Percentiles rank a stretch among this genome's conserved stretches.
These are phyloP conservation scores for Unio delphinus DNA, from an alignment of 2,888 invertebrate genomes.

Conservation along the genomic window DNA sequence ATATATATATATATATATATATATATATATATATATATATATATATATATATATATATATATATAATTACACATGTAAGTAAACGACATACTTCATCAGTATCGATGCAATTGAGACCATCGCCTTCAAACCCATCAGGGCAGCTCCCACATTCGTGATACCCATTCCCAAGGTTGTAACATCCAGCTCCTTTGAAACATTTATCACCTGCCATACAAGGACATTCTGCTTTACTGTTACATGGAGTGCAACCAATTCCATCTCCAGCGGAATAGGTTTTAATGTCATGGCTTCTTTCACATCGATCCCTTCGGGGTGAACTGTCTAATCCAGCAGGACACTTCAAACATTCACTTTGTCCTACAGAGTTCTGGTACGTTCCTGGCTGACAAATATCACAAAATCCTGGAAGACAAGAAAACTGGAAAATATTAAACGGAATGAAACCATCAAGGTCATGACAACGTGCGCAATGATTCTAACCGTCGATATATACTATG, in stretches of 20 bases:
- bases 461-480: too few species aligned
- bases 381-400: conserved; percentile 55
- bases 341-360: conserved; percentile 41
- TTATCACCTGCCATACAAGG: conserved; percentile 45
- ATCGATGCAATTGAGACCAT: conserved; percentile 58
- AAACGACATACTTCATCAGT: conserved; percentile 56
- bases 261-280: conserved; percentile 46
- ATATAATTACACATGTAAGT: too few species aligned
- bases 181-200: conserved; percentile 44
- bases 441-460: too few species aligned
- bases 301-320: conserved; percentile 49
- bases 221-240: conserved; percentile 42
- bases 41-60: too few species aligned
- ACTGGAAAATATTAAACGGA: too few species aligned
- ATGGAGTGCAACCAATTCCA: conserved; percentile 43
- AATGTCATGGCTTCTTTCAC: conserved; percentile 42
- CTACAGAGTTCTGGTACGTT: conserved; percentile 52
- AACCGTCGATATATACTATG: too few species aligned
- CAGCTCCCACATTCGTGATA: conserved; percentile 49
- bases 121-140: conserved; percentile 52
- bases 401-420: conserved; percentile 30
- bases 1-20: too few species aligned
- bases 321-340: conserved; percentile 53
- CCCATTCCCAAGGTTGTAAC: conserved; percentile 45
- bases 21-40: too few species aligned